Percentiles rank a stretch among this genome's conserved stretches.
phyloP scores from a whole-genome alignment of 2,113 vertebrate genomes.

The Illadopsis cleaveri region DNA sequence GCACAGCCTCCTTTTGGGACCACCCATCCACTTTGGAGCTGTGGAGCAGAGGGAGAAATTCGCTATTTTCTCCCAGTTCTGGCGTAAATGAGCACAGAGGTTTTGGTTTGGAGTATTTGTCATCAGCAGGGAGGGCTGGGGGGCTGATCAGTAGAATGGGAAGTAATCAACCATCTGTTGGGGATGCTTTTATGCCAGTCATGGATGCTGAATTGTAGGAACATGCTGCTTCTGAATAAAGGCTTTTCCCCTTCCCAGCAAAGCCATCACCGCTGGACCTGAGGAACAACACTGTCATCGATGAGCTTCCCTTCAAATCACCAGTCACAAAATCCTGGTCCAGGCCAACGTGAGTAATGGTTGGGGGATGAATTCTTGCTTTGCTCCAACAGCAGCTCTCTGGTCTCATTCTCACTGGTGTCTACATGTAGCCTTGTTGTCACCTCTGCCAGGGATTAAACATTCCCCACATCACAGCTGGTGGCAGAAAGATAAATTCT shows the following conservation, averaged over 20 bases:
- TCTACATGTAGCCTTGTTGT: not conserved
- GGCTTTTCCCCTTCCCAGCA: slow-evolving; percentile 71
- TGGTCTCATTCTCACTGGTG: not conserved
- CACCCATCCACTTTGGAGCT: not conserved
- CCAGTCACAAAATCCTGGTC: slow-evolving; percentile 96
- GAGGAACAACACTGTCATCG: slow-evolving; percentile 91
- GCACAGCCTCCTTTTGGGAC: not conserved
- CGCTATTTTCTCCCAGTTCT: not conserved
- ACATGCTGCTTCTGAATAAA: not conserved
- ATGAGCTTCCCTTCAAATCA: slow-evolving; percentile 96
- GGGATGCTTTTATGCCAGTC: not conserved
- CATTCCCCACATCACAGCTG: not conserved
- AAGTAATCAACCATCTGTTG: not conserved
- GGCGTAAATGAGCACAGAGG: not conserved
- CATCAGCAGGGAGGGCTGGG: not conserved
- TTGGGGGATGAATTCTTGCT: not conserved
- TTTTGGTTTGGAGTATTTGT: not conserved
- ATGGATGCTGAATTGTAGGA: not conserved
- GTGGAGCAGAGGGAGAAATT: not conserved
- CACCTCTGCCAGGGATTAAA: not conserved
- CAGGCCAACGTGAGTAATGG: slow-evolving; percentile 86
- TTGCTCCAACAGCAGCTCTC: not conserved
- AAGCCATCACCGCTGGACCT: slow-evolving; percentile 93
- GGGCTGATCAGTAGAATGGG: not conserved
- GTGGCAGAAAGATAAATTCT: not conserved